These are phyloP conservation scores for Sarcophaga subvicina DNA, from an alignment of 2,888 invertebrate species.

Conservation along the genomic window DNA sequence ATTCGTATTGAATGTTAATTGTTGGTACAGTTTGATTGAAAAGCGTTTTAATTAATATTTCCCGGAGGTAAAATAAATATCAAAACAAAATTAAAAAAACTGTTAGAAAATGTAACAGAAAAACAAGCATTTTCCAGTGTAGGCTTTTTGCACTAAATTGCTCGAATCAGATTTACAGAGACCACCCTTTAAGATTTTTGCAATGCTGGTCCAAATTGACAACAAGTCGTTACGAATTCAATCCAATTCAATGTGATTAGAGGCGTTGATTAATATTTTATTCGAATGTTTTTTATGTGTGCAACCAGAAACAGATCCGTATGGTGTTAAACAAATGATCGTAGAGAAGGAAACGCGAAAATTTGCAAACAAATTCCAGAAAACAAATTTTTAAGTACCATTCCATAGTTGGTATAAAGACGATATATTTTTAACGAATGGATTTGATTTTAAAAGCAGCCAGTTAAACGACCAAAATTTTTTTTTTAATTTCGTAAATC, in stretches of 20 bases:
- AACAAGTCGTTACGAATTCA: neutral
- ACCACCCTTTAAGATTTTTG: neutral
- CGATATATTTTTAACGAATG: too few relatives aligned
- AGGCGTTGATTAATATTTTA: neutral
- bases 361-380: too few relatives aligned
- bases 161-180: neutral
- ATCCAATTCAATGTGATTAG: neutral
- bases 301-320: too few relatives aligned
- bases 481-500: too few relatives aligned
- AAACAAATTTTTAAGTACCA: too few relatives aligned
- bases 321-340: too few relatives aligned
- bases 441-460: too few relatives aligned
- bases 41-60: conserved; percentile 52
- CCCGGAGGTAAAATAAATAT: conserved; percentile 19
- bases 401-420: too few relatives aligned
- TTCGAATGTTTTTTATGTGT: too few relatives aligned
- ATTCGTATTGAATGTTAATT: conserved; percentile 50
- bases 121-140: neutral
- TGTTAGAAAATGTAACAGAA: neutral
- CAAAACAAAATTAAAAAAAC: neutral
- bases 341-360: too few relatives aligned
- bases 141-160: neutral
- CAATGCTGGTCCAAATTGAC: neutral
- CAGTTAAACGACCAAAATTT: too few relatives aligned
- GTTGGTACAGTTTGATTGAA: conserved; percentile 50